Percentiles rank a stretch among this genome's conserved stretches.
Evolutionary conservation across 2,113 vertebrate species (phyloP).

Genomic region (Zootoca vivipara): DNA sequence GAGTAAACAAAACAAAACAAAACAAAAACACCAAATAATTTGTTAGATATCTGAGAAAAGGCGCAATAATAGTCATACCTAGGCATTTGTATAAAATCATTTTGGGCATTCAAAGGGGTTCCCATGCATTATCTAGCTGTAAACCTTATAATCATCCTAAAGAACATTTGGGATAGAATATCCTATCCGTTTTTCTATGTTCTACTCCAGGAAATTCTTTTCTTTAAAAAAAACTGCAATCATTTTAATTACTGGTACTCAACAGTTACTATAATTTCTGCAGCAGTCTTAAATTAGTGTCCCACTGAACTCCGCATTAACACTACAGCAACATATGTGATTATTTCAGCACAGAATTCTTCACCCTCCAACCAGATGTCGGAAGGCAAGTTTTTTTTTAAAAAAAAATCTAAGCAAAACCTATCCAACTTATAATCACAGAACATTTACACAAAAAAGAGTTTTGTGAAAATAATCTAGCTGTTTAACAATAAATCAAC

Average conservation of each 20-base stretch:
- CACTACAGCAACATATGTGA: not conserved
- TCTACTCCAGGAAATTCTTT: not conserved
- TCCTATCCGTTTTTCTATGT: no score
- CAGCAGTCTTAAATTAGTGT: not conserved
- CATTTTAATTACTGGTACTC: no score
- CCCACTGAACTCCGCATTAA: no score
- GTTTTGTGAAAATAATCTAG: not conserved
- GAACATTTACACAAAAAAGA: not conserved
- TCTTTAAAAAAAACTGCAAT: not conserved
- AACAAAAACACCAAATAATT: conserved; percentile 16
- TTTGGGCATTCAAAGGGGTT: not conserved
- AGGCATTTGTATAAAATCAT: not conserved
- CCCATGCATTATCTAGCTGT: not conserved
- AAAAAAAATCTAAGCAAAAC: not conserved
- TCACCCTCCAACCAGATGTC: not conserved
- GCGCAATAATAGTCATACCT: not conserved
- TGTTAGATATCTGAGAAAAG: not conserved
- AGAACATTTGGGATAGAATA: not conserved
- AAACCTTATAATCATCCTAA: not conserved
- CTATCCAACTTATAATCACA: not conserved
- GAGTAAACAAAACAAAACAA: not conserved
- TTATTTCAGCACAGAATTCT: not conserved
- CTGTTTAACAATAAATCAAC: not conserved
- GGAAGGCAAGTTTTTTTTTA: not conserved
- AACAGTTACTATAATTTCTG: not conserved